Base-by-base conservation (phyloP, 2,888 invertebrate species). In the Tachina grossa region DNA sequence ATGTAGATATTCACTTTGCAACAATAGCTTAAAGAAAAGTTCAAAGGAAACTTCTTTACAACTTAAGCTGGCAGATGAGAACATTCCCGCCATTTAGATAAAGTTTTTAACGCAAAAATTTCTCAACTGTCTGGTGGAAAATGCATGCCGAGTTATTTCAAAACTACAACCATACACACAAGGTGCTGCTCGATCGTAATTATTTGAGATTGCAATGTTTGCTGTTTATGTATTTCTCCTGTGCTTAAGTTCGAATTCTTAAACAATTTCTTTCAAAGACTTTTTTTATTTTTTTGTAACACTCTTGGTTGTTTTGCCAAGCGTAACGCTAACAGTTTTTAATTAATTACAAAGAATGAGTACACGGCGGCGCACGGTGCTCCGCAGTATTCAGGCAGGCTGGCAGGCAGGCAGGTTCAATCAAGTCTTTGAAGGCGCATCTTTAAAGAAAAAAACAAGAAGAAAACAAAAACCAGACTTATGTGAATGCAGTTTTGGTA, bases 241-340 rank as follows among this genome's bases (percentile, higher is more conserved):
- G n/a, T 47, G 39, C 13, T 59, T 61, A 14, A 49, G 41, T 41
- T 55, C 1, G 39, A 55, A 66, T 66, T 66, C 65, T 66, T 76
- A 9, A 78, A 51, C 43, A 59, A 51, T 77, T 77, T 77, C 68
- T 69, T 69, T 19, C 31, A 31, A 13, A 61, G 14, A 61, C n/a
- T 47, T 66, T 47, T 45, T 75, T 31, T 31, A 6, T 31, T 75
- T 75, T 45, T 16, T 16, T 51, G 9, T 16, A 16, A 55, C 61
- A 53, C 53, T 69, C 77, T 78, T 49, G 69, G 9, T 19, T 75
- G 78, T 69, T 82, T 75, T 41, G 39, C 75, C 74, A 85, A 85
- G 82, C 85, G 75, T 85, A 85, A 82, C 82, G 78, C 53, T 71
- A 85, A 85, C 82, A 85, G 85, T 85, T 85, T 85, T 82, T 79